These are phyloP conservation scores for Xerus inauris DNA, from an alignment of 2,113 vertebrate species.

Conservation along the genomic window DNA sequence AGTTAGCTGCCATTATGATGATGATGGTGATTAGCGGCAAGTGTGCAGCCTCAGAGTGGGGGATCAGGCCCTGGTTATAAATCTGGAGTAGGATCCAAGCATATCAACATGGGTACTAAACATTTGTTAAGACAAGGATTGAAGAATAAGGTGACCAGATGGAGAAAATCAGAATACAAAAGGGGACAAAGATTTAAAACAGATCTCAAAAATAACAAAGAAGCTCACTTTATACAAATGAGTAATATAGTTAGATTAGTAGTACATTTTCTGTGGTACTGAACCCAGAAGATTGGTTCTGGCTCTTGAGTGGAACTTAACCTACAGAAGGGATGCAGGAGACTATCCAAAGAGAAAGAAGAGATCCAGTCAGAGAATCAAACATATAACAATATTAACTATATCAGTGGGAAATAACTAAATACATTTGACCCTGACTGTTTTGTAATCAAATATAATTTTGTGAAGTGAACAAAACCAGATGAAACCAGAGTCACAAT, in stretches of 20 bases:
- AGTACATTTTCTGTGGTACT: neutral
- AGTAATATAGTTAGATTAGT: neutral
- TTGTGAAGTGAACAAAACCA: neutral
- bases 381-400: constrained; percentile 1
- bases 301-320: neutral
- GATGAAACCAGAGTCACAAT: constrained; percentile 27
- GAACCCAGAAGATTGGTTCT: neutral
- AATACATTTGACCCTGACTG: neutral
- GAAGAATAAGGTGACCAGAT: neutral
- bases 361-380: neutral
- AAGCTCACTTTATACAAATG: neutral
- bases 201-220: neutral
- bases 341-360: neutral
- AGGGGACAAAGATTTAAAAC: neutral
- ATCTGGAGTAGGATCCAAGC: neutral
- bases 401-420: neutral
- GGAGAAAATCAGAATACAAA: constrained; percentile 14
- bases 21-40: neutral
- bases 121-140: neutral
- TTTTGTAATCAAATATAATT: constrained; percentile 37
- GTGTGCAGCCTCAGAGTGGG: neutral
- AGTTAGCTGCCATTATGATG: neutral
- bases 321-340: neutral
- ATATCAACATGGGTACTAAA: neutral
- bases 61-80: neutral